Percentiles rank a stretch among this genome's conserved stretches.
Conservation (phyloP, 1,140 invertebrate species). For the Bicyclus anynana region DNA sequence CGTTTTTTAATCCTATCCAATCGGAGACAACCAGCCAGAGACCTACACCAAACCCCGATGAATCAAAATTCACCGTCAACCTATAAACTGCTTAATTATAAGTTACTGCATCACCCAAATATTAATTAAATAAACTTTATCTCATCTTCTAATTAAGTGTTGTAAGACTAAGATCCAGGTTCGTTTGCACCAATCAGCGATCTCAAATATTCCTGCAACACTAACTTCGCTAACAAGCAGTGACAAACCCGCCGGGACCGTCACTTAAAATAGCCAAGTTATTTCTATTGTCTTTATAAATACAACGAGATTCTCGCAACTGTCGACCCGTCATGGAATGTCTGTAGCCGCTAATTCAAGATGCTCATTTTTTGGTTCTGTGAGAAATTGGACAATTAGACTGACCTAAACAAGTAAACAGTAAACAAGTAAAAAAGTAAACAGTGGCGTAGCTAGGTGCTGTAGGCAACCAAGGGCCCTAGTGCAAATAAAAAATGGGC, state of each 20-base stretch:
- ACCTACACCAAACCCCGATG: too few species aligned
- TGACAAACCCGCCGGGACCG: neutral
- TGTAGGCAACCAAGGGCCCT: too few species aligned
- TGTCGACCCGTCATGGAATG: neutral
- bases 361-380: too few species aligned
- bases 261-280: constrained; percentile 12
- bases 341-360: neutral
- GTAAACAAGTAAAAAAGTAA: too few species aligned
- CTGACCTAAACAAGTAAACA: too few species aligned
- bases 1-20: too few species aligned
- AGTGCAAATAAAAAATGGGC: too few species aligned
- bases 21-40: too few species aligned
- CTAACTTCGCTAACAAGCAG: neutral
- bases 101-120: neutral
- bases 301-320: neutral
- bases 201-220: neutral
- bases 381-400: too few species aligned
- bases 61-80: too few species aligned
- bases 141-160: neutral
- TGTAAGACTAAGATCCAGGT: neutral
- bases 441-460: too few species aligned
- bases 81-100: too few species aligned
- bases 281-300: neutral
- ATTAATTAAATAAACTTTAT: neutral
- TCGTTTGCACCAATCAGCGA: neutral